Conservation (phyloP, 2,113 vertebrate species). For the Acanthisitta chloris region DNA sequence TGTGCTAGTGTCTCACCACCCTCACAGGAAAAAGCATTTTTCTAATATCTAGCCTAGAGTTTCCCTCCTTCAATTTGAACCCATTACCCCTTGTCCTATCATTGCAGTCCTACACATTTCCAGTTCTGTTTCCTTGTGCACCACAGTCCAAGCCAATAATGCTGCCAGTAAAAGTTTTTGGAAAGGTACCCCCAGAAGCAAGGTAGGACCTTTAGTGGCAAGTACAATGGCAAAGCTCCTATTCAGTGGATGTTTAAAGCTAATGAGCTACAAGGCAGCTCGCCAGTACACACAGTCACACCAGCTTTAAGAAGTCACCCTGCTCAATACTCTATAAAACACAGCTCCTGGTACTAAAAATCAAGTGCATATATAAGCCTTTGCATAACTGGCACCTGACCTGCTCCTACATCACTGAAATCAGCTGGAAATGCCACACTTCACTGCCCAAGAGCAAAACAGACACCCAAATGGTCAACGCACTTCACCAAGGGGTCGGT, state of each 20-base stretch:
- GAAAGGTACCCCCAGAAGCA: neutral
- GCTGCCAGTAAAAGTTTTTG: neutral
- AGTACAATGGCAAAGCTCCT: fast-evolving
- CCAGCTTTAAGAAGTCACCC: neutral
- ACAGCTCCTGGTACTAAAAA: neutral
- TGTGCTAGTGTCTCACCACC: no score
- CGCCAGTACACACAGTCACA: neutral
- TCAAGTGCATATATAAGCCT: neutral
- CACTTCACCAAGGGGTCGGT: neutral
- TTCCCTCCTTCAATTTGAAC: no score
- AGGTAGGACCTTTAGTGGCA: neutral
- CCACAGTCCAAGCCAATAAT: fast-evolving
- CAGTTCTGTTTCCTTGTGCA: neutral
- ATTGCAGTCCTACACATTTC: no score
- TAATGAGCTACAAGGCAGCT: neutral
- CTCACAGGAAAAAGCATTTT: no score
- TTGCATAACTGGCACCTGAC: neutral
- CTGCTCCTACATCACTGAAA: neutral
- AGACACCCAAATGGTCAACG: neutral
- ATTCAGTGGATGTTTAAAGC: neutral
- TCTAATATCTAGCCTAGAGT: no score
- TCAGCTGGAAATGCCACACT: neutral
- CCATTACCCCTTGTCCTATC: no score
- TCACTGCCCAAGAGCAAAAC: neutral
- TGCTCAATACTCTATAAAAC: neutral